phyloP scores from a whole-genome alignment of 2,113 vertebrate genomes.

The Siniperca chuatsi region DNA sequence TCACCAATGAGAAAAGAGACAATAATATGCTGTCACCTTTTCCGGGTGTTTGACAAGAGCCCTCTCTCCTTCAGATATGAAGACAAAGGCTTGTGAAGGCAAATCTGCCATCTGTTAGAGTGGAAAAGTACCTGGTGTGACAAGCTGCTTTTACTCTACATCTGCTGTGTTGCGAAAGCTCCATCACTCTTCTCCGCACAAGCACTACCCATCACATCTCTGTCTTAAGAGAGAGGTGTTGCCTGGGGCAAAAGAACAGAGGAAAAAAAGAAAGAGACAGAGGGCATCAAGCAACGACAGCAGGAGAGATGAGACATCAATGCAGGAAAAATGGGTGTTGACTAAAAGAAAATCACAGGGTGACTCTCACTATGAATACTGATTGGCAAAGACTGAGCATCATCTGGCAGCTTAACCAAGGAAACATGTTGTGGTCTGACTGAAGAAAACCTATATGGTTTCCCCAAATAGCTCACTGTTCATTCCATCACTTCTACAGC shows the following conservation, averaged over 20 bases:
- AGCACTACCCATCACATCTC: conserved; percentile 54
- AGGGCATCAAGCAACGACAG: conserved; percentile 40
- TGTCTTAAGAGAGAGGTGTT: conserved; percentile 59
- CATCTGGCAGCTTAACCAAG: conserved; percentile 42
- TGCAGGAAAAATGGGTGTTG: conserved; percentile 57
- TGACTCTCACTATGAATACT: conserved; percentile 25
- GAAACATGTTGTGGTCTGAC: background rate
- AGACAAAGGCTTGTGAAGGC: conserved; percentile 67
- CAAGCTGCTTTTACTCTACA: conserved; percentile 69
- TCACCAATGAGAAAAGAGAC: conserved; percentile 23
- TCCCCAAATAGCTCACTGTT: conserved; percentile 9
- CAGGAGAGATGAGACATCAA: conserved; percentile 55
- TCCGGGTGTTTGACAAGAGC: conserved; percentile 50
- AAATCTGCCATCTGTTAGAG: conserved; percentile 63
- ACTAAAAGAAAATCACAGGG: conserved; percentile 42
- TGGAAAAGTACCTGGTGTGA: conserved; percentile 48
- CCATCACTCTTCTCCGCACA: conserved; percentile 55
- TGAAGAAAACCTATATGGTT: background rate
- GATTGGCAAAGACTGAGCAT: conserved; percentile 37
- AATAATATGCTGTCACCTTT: conserved; percentile 42
- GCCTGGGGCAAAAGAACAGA: conserved; percentile 54
- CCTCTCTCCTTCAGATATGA: conserved; percentile 66
- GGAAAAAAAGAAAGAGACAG: conserved; percentile 27
- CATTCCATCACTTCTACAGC: background rate
- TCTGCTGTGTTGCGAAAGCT: conserved; percentile 49